These are phyloP conservation scores for Lophotriccus pileatus DNA, from an alignment of 2,797 vertebrate species.

Conservation along the genomic window DNA sequence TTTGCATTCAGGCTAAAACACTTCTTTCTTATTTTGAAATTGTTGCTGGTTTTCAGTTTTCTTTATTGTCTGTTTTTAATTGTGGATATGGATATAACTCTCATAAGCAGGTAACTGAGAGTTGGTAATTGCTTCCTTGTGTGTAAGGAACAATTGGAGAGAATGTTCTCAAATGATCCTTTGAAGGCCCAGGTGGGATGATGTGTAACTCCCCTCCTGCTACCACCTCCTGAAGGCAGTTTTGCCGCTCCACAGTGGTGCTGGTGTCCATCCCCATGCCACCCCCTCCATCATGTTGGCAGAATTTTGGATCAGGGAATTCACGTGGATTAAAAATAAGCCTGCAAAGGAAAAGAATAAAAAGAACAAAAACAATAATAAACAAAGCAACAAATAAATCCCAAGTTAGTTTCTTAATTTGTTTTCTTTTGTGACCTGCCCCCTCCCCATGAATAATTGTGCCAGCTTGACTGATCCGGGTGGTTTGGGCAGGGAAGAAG, in stretches of 20 bases:
- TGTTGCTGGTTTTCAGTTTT: background rate
- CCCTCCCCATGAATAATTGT: background rate
- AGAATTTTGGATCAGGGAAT: background rate
- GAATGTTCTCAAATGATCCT: background rate
- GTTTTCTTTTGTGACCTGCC: background rate
- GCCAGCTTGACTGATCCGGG: accelerated
- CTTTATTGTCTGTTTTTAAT: background rate
- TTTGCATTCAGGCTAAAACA: background rate
- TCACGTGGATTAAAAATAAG: background rate
- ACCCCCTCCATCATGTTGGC: accelerated
- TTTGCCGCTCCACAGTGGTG: background rate
- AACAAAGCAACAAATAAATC: background rate
- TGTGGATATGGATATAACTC: background rate
- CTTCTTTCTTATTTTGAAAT: background rate
- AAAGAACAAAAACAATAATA: background rate
- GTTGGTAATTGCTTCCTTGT: background rate
- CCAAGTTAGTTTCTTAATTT: background rate
- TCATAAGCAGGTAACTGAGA: background rate
- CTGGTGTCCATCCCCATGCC: background rate
- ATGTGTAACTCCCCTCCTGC: background rate
- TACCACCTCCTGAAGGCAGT: accelerated
- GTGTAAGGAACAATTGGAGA: background rate
- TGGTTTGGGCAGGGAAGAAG: background rate
- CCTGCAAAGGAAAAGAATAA: background rate
- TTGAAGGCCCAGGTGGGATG: background rate